phyloP scores from a whole-genome alignment of 2,888 invertebrate species.

The Drosophila lacicola region DNA sequence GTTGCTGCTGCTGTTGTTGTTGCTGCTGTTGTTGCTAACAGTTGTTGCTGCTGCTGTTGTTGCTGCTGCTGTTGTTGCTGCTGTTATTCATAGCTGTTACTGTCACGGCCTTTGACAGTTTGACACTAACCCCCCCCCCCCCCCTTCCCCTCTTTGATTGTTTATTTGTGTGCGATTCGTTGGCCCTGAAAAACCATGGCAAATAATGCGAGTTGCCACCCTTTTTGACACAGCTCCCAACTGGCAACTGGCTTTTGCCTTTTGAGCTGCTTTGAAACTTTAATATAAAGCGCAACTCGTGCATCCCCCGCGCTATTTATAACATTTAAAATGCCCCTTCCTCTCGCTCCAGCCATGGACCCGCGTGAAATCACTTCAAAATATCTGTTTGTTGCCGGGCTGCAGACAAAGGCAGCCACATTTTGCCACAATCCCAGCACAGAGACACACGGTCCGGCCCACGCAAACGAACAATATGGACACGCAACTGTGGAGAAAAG shows the following conservation, averaged over 20 bases:
- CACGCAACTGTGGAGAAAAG: conserved; percentile 54
- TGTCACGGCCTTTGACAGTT: conserved; percentile 21
- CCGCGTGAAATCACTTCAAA: conserved; percentile 58
- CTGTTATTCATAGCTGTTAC: background rate
- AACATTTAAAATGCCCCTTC: background rate
- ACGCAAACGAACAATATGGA: conserved; percentile 54
- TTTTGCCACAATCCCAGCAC: conserved; percentile 45
- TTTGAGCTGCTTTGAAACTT: conserved; percentile 1
- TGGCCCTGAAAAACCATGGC: conserved; percentile 57
- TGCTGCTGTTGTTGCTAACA: background rate
- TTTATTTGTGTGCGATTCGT: conserved; percentile 46
- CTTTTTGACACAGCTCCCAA: background rate
- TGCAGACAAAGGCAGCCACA: conserved; percentile 53
- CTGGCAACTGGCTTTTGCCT: conserved; percentile 14
- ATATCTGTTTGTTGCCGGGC: conserved; percentile 53
- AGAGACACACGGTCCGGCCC: conserved; percentile 22
- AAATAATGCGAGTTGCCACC: conserved; percentile 55
- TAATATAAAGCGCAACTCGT: background rate
- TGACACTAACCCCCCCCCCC: background rate
- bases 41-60: background rate
- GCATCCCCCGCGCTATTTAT: conserved; percentile 7
- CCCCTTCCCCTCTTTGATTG: conserved; percentile 10
- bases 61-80: conserved; percentile 2
- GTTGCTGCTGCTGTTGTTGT: too few species aligned
- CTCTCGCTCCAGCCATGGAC: conserved; percentile 15